Base-by-base conservation (phyloP, 2,888 invertebrate genomes). In the Scaptomyza flava region DNA sequence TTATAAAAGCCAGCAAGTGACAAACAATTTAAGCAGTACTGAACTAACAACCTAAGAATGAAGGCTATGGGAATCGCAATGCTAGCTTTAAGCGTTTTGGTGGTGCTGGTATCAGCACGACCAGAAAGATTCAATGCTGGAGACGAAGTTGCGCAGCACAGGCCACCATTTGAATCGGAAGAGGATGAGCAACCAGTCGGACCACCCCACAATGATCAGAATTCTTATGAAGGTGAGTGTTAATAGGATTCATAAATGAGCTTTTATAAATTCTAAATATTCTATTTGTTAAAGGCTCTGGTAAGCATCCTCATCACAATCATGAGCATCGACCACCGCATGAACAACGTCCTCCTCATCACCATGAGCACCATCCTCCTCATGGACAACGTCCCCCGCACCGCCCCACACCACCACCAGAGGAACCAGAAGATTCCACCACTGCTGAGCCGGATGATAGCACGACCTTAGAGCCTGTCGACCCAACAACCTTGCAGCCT, bases 1-100 rank as follows among this genome's bases (percentile, higher is more conserved):
- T 6, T 27, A 77, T 74, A 77, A 77, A 67, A 67, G 46, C 11
- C 8, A 9, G 0, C 8, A 17, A 6, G 17, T 17, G 3, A 3
- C 6, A n/a, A 3, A 31, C 27, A 9, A 27, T 2, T 47, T n/a
- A 27, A 51, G 36, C 51, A 56, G 68, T 72, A 31, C 2, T 14
- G 7, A 61, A 27, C 4, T 2, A 67, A 51, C 38, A 50, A 53
- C n/a, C n/a, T 9, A 17, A 20, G 43, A 48, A 74, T 74, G 58
- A 51, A 45, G 51, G 17, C 30, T 11, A 11, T 58, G n/a, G 31
- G 11, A 43, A 38, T 72, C 42, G 38, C 30, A 9, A 20, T 63
- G 7, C 41, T 68, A 5, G 53, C 62, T 20, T 11, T 50, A 0
- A 53, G 72, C 56, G 47, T 73, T n/a, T 27, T 68, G 8, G 27